Conservation (phyloP, 2,113 vertebrate genomes). For the Galbula dea region DNA sequence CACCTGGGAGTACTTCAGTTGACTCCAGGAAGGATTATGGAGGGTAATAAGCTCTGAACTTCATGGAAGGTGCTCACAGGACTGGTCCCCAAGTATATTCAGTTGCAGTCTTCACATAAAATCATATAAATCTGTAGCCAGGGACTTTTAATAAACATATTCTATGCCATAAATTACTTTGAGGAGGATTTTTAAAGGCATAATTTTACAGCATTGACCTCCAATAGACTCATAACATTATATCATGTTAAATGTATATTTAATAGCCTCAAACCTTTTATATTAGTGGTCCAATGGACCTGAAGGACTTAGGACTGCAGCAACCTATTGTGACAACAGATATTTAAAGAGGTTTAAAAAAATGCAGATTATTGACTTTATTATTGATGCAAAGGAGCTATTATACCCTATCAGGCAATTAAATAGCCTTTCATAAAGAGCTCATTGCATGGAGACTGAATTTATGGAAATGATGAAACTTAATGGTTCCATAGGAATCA, state of each 20-base stretch:
- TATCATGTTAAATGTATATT: conserved; percentile 60
- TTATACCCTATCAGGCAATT: conserved; percentile 62
- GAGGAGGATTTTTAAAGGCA: conserved; percentile 53
- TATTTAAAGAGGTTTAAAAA: conserved; percentile 56
- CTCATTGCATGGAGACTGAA: conserved; percentile 35
- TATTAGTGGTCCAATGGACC: conserved; percentile 31
- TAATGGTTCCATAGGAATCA: conserved; percentile 26
- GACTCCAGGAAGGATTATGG: conserved; percentile 4
- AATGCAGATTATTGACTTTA: conserved; percentile 61
- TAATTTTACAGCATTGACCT: conserved; percentile 59
- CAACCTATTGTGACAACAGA: background rate
- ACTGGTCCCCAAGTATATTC: background rate
- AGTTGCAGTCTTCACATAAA: conserved; percentile 39
- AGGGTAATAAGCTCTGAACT: conserved; percentile 46
- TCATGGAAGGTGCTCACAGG: background rate
- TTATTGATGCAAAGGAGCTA: conserved; percentile 60
- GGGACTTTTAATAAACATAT: conserved; percentile 36
- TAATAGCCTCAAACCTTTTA: conserved; percentile 57
- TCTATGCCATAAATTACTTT: conserved; percentile 53
- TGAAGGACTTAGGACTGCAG: conserved; percentile 19
- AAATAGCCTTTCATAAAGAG: conserved; percentile 56
- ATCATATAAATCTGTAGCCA: conserved; percentile 26
- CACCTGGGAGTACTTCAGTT: conserved; percentile 27
- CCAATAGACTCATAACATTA: conserved; percentile 49
- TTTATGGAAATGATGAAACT: conserved; percentile 58